Evolutionary conservation across 2,113 vertebrate species (phyloP), one percentile per base, ranked within the genome.

Genomic region (Gobiocypris rarus): DNA sequence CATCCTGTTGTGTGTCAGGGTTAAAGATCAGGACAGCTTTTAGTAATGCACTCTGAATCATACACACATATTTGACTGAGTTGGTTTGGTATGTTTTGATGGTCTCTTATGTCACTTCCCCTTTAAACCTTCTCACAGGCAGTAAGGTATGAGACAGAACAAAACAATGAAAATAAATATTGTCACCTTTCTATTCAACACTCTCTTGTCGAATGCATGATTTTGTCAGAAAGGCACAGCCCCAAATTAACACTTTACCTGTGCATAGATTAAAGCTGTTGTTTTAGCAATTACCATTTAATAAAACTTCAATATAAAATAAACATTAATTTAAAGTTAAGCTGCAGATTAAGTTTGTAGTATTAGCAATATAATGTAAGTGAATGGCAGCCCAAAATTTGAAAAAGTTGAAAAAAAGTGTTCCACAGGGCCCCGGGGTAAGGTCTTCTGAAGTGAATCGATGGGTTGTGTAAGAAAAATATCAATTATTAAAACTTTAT

Each of bases 41-140:
- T n/a, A 70, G 38, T 14, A 70, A 70, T 70, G 34, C 67, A 41
- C 67, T 70, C 67, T 70, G 67, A 70, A 1, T 24, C 26, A 75
- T 13, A 52, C 48, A 19, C 48, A 19, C 73, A 22, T 26, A 52
- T 5, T 52, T 6, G 9, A 26, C 43, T 10, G 31, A 9, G 38
- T 13, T 71, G 69, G 9, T 71, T 24, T 41, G 22, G 34, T 71
- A 22, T 45, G 69, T 71, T 45, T 24, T 71, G 38, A 45, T 71
- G 38, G 69, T 45, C 9, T 71, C 22, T 45, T 45, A 24, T 24
- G 69, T 45, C 38, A 45, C 0, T 45, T 45, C 22, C 41, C n/a
- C 69, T 69, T 69, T 38, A 67, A 38, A 67, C 31, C 63, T 3
- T 2, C 31, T 8, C 13, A 26, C 1, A 3, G 11, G 5, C 24